Percentiles rank a stretch among this genome's conserved stretches.
phyloP scores from a whole-genome alignment of 1,140 invertebrate genomes.

The Latrodectus geometricus region DNA sequence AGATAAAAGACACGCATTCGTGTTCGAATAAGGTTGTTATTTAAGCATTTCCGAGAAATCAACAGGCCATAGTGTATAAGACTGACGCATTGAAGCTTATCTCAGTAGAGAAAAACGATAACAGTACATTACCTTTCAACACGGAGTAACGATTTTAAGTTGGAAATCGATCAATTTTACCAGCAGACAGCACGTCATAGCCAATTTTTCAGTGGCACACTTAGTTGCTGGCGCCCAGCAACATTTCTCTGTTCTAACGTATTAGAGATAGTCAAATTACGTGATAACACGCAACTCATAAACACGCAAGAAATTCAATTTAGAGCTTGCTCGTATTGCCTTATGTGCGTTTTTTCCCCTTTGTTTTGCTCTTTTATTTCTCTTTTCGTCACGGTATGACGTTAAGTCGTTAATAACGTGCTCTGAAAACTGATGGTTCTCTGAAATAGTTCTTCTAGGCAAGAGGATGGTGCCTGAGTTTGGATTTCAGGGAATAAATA shows the following conservation, averaged over 20 bases:
- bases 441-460: conserved; percentile 31
- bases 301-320: conserved; percentile 61
- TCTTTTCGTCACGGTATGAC: conserved; percentile 55
- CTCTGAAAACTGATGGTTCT: conserved; percentile 55
- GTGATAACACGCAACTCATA: conserved; percentile 60
- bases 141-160: conserved; percentile 43
- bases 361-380: conserved; percentile 39
- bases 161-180: conserved; percentile 48
- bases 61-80: not conserved
- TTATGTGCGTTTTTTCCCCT: conserved; percentile 23
- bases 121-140: conserved; percentile 47
- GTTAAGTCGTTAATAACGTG: conserved; percentile 57
- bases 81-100: conserved; percentile 20
- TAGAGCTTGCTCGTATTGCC: conserved; percentile 30
- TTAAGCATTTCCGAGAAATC: conserved; percentile 24
- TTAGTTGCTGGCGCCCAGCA: not conserved
- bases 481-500: conserved; percentile 58
- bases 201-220: conserved; percentile 56
- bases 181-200: conserved; percentile 39
- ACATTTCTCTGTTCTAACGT: conserved; percentile 42
- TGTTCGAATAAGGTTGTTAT: not conserved
- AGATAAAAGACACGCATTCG: not conserved
- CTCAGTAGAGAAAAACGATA: conserved; percentile 49
- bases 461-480: conserved; percentile 28
- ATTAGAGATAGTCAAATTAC: conserved; percentile 61